phyloP scores from a whole-genome alignment of 2,797 vertebrate species.

The Cryptoprocta ferox region DNA sequence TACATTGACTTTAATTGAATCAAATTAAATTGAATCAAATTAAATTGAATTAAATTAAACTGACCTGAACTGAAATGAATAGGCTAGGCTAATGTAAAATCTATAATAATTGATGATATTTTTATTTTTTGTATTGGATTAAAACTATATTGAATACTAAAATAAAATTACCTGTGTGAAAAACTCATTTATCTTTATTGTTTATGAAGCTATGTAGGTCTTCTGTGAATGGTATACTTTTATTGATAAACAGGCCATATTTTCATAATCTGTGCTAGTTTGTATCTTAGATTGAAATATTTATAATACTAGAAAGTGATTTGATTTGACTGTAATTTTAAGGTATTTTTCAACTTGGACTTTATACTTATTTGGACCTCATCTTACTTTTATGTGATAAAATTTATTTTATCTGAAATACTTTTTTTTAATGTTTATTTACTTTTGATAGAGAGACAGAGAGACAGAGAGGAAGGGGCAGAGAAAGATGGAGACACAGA shows the following conservation, averaged over 20 bases:
- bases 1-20: constrained; percentile 41
- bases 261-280: not conserved
- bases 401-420: not conserved
- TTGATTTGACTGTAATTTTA: not conserved
- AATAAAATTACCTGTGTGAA: constrained; percentile 26
- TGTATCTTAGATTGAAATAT: not conserved
- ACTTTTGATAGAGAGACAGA: too few species aligned
- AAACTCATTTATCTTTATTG: constrained; percentile 27
- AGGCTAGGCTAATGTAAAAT: constrained; percentile 30
- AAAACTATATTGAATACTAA: constrained; percentile 50
- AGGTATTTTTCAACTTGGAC: not conserved
- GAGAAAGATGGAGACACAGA: too few species aligned
- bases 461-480: too few species aligned
- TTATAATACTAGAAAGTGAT: constrained; percentile 11
- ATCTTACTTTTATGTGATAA: not conserved
- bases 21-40: constrained; percentile 45
- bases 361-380: not conserved
- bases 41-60: not conserved
- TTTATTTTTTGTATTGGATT: constrained; percentile 34
- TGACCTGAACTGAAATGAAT: constrained; percentile 53
- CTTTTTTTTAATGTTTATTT: not conserved
- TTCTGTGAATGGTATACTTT: not conserved
- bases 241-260: not conserved
- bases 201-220: not conserved
- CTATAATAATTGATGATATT: constrained; percentile 40